Percentiles rank a stretch among this genome's conserved stretches.
Conservation (phyloP, 2,113 vertebrate species). For the Semnornis frantzii region DNA sequence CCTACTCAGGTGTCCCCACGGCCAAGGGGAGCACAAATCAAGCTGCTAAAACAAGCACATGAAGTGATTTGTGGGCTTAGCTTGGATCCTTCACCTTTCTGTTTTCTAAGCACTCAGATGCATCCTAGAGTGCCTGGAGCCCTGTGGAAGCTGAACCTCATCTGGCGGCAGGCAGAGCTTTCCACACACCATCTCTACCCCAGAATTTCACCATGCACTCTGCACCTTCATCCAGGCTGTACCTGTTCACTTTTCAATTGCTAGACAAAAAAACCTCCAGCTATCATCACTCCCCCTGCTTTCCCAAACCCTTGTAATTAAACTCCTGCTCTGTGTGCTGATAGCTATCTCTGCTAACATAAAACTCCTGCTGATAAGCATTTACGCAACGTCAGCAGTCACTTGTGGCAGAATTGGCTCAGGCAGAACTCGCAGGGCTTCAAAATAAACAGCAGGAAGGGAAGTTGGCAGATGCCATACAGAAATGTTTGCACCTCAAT, state of each 20-base stretch:
- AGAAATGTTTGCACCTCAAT: constrained; percentile 36
- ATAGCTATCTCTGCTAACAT: constrained; percentile 35
- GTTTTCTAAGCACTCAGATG: neutral
- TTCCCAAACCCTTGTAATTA: constrained; percentile 50
- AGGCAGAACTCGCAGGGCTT: constrained; percentile 16
- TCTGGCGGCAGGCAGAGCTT: neutral
- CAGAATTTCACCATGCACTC: neutral
- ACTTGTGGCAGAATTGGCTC: constrained; percentile 45
- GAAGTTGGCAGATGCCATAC: constrained; percentile 7
- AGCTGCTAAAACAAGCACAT: neutral
- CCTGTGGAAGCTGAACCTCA: neutral
- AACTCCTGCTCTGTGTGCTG: constrained; percentile 33
- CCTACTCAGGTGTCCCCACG: fast-evolving
- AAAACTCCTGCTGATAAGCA: constrained; percentile 47
- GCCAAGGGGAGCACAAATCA: neutral
- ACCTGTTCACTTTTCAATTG: constrained; percentile 30
- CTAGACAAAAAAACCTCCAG: neutral
- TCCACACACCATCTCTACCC: neutral
- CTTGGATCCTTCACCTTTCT: neutral
- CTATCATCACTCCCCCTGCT: constrained; percentile 40
- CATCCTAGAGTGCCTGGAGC: neutral
- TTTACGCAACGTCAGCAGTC: constrained; percentile 51
- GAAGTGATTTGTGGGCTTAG: neutral
- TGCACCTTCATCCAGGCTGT: neutral
- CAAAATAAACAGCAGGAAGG: constrained; percentile 41